Base-by-base conservation (phyloP, 2,888 invertebrate species). In the Erpobdella octoculata region DNA sequence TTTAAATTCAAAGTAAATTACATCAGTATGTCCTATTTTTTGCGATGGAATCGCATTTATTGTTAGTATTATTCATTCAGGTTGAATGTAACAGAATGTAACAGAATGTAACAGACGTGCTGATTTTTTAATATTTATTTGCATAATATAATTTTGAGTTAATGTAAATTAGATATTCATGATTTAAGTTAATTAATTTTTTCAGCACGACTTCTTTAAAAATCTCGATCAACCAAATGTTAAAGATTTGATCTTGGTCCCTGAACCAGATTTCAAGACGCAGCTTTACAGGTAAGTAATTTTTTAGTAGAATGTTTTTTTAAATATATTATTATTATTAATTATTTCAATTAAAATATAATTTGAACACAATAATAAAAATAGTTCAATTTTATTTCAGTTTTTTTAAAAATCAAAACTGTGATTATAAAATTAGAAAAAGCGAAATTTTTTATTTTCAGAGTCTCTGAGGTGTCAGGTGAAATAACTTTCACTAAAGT, bases 401-500 rank as follows among this genome's bases (percentile, higher is more conserved):
- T n/a, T n/a, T n/a, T n/a, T n/a, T n/a, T n/a, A n/a, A n/a, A n/a
- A n/a, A n/a, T n/a, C n/a, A n/a, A n/a, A n/a, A n/a, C n/a, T n/a
- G n/a, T n/a, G n/a, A n/a, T n/a, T n/a, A n/a, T n/a, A n/a, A n/a
- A n/a, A n/a, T n/a, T n/a, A n/a, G n/a, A n/a, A 12, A 15, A 15
- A 41, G 12, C 35, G 12, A 33, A 33, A 12, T 65, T 36, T 33
- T 12, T 36, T 12, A 15, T 25, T 25, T 58, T 31, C 71, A 76
- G 76, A 48, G 72, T 76, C 9, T 73, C 73, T 38, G 77, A 77
- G 76, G 78, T 77, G 25, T 75, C 76, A 38, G 80, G 80, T 3
- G 73, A 71, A 18, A 72, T 80, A 65, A 59, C 74, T 6, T 78
- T 80, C 71, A 73, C 71, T 4, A 53, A 75, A 36, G 77, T 67